Conservation (phyloP, 2,113 vertebrate genomes). For the Entelurus aequoreus region DNA sequence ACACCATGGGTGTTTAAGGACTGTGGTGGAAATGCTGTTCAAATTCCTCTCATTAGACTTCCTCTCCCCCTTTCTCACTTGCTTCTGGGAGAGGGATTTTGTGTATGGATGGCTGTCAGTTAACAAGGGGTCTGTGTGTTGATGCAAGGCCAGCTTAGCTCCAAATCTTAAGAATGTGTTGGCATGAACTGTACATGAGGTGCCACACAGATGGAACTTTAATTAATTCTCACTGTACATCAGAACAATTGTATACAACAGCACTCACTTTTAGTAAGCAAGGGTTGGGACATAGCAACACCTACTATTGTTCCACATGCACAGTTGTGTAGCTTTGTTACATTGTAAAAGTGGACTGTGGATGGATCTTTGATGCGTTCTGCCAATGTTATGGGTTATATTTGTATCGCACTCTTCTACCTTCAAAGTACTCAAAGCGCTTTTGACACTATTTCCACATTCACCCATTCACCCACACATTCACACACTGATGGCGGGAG, state of each 20-base stretch:
- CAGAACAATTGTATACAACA: slow-evolving; percentile 58
- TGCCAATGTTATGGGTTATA: slow-evolving; percentile 57
- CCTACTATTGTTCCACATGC: slow-evolving; percentile 6
- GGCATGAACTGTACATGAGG: slow-evolving; percentile 68
- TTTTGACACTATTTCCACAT: too few relatives aligned
- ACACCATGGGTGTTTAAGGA: slow-evolving; percentile 56
- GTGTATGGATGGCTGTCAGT: slow-evolving; percentile 59
- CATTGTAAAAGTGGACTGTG: slow-evolving; percentile 60
- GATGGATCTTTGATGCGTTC: slow-evolving; percentile 60
- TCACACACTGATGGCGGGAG: too few relatives aligned
- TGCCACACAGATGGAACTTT: slow-evolving; percentile 69
- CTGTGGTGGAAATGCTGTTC: slow-evolving; percentile 51
- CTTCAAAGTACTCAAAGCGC: too few relatives aligned
- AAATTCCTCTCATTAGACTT: slow-evolving; percentile 34
- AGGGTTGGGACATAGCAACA: slow-evolving; percentile 44
- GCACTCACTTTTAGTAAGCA: slow-evolving; percentile 55
- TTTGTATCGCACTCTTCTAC: too few relatives aligned
- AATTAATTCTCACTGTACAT: slow-evolving; percentile 67
- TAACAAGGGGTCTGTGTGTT: slow-evolving; percentile 61
- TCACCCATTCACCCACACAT: too few relatives aligned
- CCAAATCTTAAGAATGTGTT: slow-evolving; percentile 69
- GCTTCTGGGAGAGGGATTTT: slow-evolving; percentile 48
- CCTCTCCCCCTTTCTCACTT: slow-evolving; percentile 16
- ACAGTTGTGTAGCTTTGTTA: slow-evolving; percentile 33
- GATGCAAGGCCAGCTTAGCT: slow-evolving; percentile 60